Percentiles rank a stretch among this genome's conserved stretches.
Conservation (phyloP, 1,140 invertebrate genomes). For the Lepidurus apus region DNA sequence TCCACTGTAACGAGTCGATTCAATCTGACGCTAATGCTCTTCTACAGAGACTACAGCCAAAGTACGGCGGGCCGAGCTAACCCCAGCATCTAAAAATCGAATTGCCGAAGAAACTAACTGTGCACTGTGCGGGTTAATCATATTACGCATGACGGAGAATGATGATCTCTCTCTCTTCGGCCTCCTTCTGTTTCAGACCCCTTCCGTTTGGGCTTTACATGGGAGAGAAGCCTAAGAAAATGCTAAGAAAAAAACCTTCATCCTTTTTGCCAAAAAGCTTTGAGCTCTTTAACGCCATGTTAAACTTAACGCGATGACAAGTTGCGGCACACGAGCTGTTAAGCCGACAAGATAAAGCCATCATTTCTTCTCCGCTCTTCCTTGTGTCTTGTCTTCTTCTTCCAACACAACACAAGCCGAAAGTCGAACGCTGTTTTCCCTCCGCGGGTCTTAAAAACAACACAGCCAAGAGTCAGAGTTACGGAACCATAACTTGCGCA, state of each 20-base stretch:
- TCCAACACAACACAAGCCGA: neutral
- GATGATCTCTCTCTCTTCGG: neutral
- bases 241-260: too few species aligned
- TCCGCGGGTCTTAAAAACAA: neutral
- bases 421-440: neutral
- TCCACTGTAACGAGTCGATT: too few species aligned
- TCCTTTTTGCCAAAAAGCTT: neutral
- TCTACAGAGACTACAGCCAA: too few species aligned
- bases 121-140: neutral
- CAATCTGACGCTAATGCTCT: too few species aligned
- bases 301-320: slow-evolving; percentile 20
- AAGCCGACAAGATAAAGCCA: slow-evolving; percentile 18
- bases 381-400: neutral
- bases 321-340: slow-evolving; percentile 11
- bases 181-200: neutral
- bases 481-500: neutral
- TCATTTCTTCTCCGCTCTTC: neutral
- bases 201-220: neutral
- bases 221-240: too few species aligned
- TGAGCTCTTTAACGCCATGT: neutral
- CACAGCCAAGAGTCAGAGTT: neutral
- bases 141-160: slow-evolving; percentile 16
- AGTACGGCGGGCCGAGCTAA: too few species aligned
- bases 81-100: neutral
- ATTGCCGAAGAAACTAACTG: neutral